Percentiles rank a stretch among this genome's conserved stretches.
These are phyloP conservation scores for Scomberomorus guttatus DNA, from an alignment of 2,797 vertebrate species.

Conservation along the genomic window DNA sequence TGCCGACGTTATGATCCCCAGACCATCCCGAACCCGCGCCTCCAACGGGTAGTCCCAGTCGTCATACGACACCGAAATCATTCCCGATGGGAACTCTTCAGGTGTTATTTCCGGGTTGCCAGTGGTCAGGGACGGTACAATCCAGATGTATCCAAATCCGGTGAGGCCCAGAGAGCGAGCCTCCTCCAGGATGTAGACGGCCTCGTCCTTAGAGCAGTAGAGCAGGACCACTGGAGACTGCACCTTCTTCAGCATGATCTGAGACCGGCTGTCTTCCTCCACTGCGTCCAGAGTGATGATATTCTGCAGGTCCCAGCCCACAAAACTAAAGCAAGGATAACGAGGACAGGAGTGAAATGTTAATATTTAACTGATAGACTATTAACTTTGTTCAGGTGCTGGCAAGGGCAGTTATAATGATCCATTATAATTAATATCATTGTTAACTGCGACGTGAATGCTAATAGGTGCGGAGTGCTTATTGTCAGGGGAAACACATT, in stretches of 20 bases:
- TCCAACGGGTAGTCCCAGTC: slow-evolving; percentile 98
- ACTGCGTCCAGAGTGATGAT: slow-evolving; percentile 92
- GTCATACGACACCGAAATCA: slow-evolving; percentile 96
- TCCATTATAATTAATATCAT: slow-evolving; percentile 69
- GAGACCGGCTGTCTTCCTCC: slow-evolving; percentile 92
- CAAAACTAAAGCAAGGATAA: slow-evolving; percentile 85
- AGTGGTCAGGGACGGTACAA: slow-evolving; percentile 95
- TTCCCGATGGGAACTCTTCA: slow-evolving; percentile 93
- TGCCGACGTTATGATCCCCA: slow-evolving; percentile 96
- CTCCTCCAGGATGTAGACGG: slow-evolving; percentile 93
- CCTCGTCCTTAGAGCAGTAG: slow-evolving; percentile 97
- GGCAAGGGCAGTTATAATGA: slow-evolving; percentile 63
- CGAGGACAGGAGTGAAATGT: slow-evolving; percentile 52
- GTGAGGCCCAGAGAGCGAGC: slow-evolving; percentile 96
- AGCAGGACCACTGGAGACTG: slow-evolving; percentile 96
- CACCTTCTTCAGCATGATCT: slow-evolving; percentile 97
- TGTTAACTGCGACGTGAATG: slow-evolving; percentile 59
- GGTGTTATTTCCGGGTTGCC: slow-evolving; percentile 94
- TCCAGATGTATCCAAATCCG: slow-evolving; percentile 97
- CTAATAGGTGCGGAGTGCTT: slow-evolving; percentile 56
- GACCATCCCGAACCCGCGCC: slow-evolving; percentile 92
- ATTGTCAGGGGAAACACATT: slow-evolving; percentile 63
- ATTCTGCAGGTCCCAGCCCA: slow-evolving; percentile 98
- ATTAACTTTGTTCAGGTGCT: slow-evolving; percentile 66
- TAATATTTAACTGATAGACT: slow-evolving; percentile 65